These are phyloP conservation scores for Drosophila phalerata DNA, from an alignment of 2,888 invertebrate species.

Conservation along the genomic window DNA sequence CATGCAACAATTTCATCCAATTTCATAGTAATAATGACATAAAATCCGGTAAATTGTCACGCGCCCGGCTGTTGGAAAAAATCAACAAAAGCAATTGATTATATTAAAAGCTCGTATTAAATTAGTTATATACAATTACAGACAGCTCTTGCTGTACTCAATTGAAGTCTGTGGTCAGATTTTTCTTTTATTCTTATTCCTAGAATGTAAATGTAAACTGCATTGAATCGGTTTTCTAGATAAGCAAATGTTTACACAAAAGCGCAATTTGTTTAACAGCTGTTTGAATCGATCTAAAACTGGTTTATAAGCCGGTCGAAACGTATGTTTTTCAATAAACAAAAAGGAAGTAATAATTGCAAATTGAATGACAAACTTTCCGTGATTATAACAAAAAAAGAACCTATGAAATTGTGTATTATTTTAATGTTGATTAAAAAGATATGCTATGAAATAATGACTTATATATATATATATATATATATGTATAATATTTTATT, in stretches of 20 bases:
- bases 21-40: conserved; percentile 84
- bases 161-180: conserved; percentile 5
- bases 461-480: too few relatives aligned
- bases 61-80: conserved; percentile 43
- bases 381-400: neutral
- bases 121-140: conserved; percentile 17
- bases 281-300: conserved; percentile 21
- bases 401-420: neutral
- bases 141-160: neutral
- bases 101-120: conserved; percentile 18
- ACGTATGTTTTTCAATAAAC: conserved; percentile 10
- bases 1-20: conserved; percentile 86
- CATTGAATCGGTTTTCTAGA: conserved; percentile 8
- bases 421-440: neutral
- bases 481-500: too few relatives aligned
- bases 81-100: conserved; percentile 15
- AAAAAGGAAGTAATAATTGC: conserved; percentile 10
- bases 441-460: neutral
- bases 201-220: neutral
- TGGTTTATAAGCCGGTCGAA: conserved; percentile 28
- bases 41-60: conserved; percentile 63
- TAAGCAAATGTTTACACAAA: conserved; percentile 8
- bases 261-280: conserved; percentile 19
- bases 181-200: neutral
- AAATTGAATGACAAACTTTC: conserved; percentile 7